These are phyloP conservation scores for Piprites chloris DNA, from an alignment of 2,113 vertebrate species.

Conservation along the genomic window DNA sequence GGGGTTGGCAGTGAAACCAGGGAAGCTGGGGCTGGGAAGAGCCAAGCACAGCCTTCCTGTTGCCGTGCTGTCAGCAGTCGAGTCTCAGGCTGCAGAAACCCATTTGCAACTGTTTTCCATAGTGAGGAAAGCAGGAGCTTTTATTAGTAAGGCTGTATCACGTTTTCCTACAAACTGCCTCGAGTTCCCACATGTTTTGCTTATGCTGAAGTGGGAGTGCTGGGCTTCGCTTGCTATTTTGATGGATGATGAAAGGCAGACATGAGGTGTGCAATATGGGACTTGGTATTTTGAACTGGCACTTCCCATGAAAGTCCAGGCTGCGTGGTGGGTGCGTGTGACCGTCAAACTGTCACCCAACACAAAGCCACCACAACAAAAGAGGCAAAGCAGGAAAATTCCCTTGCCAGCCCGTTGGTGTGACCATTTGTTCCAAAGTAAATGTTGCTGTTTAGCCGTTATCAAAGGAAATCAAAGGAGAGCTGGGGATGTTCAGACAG, in stretches of 20 bases:
- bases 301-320: not conserved
- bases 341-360: not conserved
- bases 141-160: conserved; percentile 46
- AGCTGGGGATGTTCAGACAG: not conserved
- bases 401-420: accelerated
- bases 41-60: not conserved
- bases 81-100: not conserved
- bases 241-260: conserved; percentile 43
- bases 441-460: not conserved
- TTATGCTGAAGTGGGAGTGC: conserved; percentile 26
- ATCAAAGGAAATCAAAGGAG: not conserved
- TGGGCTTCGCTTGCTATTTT: conserved; percentile 30
- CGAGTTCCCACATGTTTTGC: conserved; percentile 50
- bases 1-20: not conserved
- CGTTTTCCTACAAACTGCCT: conserved; percentile 29
- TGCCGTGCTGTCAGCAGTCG: not conserved
- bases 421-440: not conserved
- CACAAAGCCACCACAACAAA: not conserved
- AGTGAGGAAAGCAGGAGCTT: conserved; percentile 40
- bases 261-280: conserved; percentile 21
- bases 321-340: not conserved
- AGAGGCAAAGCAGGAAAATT: not conserved
- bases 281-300: conserved; percentile 1
- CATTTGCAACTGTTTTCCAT: not conserved
- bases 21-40: not conserved